Base-by-base conservation (phyloP, 30 jellyfish, hydroid and myxozoan species). In the Turritopsis rubra region DNA sequence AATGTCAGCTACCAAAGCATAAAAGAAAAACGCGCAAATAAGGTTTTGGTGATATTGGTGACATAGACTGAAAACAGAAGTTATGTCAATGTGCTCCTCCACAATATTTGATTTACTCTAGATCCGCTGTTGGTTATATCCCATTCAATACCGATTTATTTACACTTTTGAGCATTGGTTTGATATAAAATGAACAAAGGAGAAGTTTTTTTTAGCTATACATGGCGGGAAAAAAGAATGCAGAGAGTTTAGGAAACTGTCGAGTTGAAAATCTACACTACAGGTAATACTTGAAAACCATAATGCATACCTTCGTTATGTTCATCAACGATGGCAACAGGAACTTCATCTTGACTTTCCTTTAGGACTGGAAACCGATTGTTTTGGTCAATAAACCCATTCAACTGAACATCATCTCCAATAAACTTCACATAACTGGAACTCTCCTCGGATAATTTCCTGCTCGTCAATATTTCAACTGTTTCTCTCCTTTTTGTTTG, bases 321-420 rank as follows among this genome's bases (percentile, higher is more conserved):
- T 68, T 68, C 77, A 27, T 68, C 77, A 9, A 68, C 77, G 28
- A 68, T 68, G 9, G 30, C 77, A 19, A 68, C 77, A 9, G 77
- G 77, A 17, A 68, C 77, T 0, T 68, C 77, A 0, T 68, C 1
- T 1, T 68, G 9, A 19, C 21, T 68, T 1, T 23, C 60, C 60
- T 13, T 5, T 5, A 41, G 60, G 60, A 41, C 60, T 41, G 60
- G 60, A 41, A 41, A 41, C 60, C 13, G 60, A 41, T 41, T 13
- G 13, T 41, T 13, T 41, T 13, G 60, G 5, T 41, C 60, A 41
- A 41, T 13, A 5, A 41, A 41, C 60, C 5, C 13, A 13, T 41
- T 41, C 13, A 3, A 5, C 60, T 41, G 9, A 41, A 41, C 60
- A 41, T 41, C 60, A 13, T 41, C 60, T 41, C 13, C 13, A 41